Evolutionary conservation across 2,797 vertebrate species (phyloP).

Genomic region (Varecia variegata): DNA sequence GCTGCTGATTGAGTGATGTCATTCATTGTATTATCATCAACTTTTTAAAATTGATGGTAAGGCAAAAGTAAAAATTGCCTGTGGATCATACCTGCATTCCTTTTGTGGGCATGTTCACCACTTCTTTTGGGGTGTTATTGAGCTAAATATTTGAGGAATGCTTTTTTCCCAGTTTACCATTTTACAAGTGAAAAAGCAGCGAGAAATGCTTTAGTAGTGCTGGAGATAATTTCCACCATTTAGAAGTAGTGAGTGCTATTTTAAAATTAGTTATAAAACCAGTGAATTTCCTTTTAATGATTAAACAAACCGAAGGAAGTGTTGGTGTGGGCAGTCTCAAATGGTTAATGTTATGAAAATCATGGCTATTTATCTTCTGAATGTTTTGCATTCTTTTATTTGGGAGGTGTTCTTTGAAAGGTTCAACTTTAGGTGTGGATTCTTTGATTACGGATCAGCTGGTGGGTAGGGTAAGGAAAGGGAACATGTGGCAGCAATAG

Average conservation of each 20-base stretch:
- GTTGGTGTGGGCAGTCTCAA: neutral
- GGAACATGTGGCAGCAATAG: neutral
- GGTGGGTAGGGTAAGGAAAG: neutral
- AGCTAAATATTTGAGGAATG: slow-evolving; percentile 56
- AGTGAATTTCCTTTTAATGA: slow-evolving; percentile 19
- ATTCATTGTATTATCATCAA: slow-evolving; percentile 76
- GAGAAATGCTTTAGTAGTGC: neutral
- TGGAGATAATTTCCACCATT: neutral
- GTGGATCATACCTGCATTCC: neutral
- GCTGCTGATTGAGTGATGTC: slow-evolving; percentile 81
- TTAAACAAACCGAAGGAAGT: slow-evolving; percentile 12
- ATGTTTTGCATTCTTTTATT: neutral
- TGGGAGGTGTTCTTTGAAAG: neutral
- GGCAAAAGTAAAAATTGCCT: neutral
- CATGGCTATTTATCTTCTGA: slow-evolving; percentile 2
- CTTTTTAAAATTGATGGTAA: slow-evolving; percentile 47
- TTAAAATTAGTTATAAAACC: neutral
- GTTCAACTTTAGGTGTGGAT: neutral
- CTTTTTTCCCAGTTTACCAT: slow-evolving; percentile 42
- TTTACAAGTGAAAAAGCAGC: slow-evolving; percentile 23
- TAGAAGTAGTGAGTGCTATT: neutral
- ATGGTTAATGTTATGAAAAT: neutral
- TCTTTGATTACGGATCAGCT: neutral
- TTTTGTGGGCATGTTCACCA: slow-evolving; percentile 66
- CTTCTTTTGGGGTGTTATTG: slow-evolving; percentile 64